Evolutionary conservation across 2,888 invertebrate species (phyloP), one percentile per base, ranked within the genome.

Genomic region (Lithophane semibrunnea): DNA sequence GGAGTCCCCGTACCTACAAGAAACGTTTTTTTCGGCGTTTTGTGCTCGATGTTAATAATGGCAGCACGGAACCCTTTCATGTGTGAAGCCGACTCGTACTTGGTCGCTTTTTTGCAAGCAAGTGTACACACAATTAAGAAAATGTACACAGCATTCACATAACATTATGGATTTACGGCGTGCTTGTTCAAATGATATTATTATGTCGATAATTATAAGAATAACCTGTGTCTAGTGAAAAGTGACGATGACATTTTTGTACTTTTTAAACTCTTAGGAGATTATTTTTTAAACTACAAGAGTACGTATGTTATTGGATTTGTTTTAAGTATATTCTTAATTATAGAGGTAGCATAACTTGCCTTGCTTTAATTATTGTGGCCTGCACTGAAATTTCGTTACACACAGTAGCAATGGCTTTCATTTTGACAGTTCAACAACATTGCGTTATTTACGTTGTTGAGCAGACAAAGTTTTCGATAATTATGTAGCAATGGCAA

Each of bases 191-290:
- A 86, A 82, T 61, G 73, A 86, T 67, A 76, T 24, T 61, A 64
- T 49, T 18, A 74, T 74, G 54, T 74, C 60, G 24, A 54, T 71
- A 18, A 29, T 29, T 29, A 29, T 60, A 70, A 66, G 49, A 78
- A 61, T 83, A 85, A 80, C 80, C 73, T 82, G 79, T 75, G 72
- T 47, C 78, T 83, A 61, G 82, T 82, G 86, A 81, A 85, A 83
- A 86, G 85, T 91, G 84, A 87, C 82, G 80, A 91, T 91, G 90
- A 89, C 71, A 86, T 85, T 93, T 29, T 94, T 94, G 94, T 94
- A 94, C 94, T 94, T 92, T 86, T 92, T 86, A 88, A 92, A 91
- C 93, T 92, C 90, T 91, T 91, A 91, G 80, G 83, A 90, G 86
- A 86, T 85, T 79, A 82, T 37, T 37, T 82, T 52, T 80, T 82